A percentile compares a stretch with the other conserved stretches of the same genome.
Evolutionary conservation across 2,888 invertebrate species (phyloP).

Genomic region (Clunio marinus): DNA sequence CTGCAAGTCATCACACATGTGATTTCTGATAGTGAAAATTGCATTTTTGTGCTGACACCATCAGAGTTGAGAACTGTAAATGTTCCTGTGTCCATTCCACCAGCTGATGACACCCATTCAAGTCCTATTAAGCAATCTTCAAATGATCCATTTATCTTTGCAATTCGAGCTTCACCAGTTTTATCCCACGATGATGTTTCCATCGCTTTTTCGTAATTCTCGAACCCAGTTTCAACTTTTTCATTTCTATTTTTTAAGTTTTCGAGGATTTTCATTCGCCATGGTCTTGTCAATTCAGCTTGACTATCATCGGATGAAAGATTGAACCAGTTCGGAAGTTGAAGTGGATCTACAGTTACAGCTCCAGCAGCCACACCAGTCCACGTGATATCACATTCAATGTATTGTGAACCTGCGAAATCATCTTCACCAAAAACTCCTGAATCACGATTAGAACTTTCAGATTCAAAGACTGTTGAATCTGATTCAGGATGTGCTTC

Average conservation of each 20-base stretch:
- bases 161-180: conserved; percentile 71
- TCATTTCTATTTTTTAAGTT: conserved; percentile 60
- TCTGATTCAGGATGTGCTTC: conserved; percentile 84
- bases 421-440: conserved; percentile 76
- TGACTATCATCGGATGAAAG: conserved; percentile 55
- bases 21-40: conserved; percentile 71
- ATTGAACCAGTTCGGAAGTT: conserved; percentile 75
- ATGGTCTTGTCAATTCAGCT: conserved; percentile 65
- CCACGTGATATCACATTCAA: conserved; percentile 77
- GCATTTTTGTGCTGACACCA: conserved; percentile 68
- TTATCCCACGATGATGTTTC: conserved; percentile 85
- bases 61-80: conserved; percentile 73
- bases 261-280: conserved; percentile 70
- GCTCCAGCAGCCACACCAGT: conserved; percentile 76
- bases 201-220: conserved; percentile 69
- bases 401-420: conserved; percentile 59
- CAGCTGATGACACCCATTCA: conserved; percentile 69
- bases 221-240: conserved; percentile 52
- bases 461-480: conserved; percentile 74
- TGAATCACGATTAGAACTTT: conserved; percentile 60
- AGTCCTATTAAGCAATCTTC: conserved; percentile 76
- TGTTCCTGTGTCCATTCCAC: conserved; percentile 66
- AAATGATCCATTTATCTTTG: conserved; percentile 55
- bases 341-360: conserved; percentile 66
- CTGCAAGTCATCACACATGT: conserved; percentile 72